Evolutionary conservation across 2,113 vertebrate genomes (phyloP).

Genomic region (Saimiri boliviensis): DNA sequence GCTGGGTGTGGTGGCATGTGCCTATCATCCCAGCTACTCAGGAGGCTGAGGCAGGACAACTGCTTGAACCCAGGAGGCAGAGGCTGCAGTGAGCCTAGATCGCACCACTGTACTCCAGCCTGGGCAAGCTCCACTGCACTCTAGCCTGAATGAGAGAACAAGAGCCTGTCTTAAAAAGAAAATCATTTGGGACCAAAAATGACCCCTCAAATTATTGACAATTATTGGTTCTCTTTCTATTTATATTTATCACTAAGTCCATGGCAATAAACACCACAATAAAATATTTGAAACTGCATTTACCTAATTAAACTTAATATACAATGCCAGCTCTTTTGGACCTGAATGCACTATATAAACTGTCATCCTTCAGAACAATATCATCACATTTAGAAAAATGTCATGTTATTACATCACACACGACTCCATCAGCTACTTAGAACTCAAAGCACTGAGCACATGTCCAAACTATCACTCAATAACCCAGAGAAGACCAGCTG

Average conservation of each 20-base stretch:
- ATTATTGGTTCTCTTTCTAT: not conserved
- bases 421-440: not conserved
- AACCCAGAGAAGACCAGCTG: not conserved
- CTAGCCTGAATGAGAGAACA: no score
- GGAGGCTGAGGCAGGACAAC: no score
- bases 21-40: no score
- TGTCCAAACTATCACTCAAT: not conserved
- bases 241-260: constrained; percentile 2
- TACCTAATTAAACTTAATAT: constrained; percentile 11
- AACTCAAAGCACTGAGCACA: not conserved
- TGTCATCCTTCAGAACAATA: not conserved
- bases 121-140: no score
- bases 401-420: not conserved
- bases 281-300: constrained; percentile 29
- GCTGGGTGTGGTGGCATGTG: no score
- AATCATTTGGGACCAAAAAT: not conserved
- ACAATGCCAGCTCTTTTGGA: not conserved
- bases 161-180: no score
- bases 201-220: not conserved
- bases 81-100: no score
- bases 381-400: constrained; percentile 9
- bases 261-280: not conserved
- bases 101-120: no score
- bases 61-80: no score
- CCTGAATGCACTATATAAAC: not conserved